Conservation (phyloP, 1,140 invertebrate genomes). For the Leptinotarsa lineolata region DNA sequence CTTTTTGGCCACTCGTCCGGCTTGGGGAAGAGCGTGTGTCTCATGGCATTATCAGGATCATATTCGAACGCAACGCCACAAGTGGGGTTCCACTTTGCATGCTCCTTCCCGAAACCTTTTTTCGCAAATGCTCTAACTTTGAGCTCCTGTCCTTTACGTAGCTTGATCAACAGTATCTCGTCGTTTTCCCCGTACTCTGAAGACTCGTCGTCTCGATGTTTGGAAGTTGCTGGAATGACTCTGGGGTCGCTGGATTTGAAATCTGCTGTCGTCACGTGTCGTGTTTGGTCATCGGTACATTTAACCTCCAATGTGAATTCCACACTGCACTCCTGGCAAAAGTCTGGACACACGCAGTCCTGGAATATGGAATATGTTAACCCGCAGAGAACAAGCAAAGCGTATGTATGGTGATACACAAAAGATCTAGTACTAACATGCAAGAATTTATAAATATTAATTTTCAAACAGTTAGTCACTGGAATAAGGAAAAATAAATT, state of each 20-base stretch:
- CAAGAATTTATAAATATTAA: no score
- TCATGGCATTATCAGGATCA: slow-evolving; percentile 97
- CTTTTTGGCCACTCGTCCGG: slow-evolving; percentile 99
- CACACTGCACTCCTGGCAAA: slow-evolving; percentile 96
- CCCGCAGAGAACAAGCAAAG: not conserved
- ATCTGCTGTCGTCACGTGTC: slow-evolving; percentile 96
- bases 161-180: slow-evolving; percentile 97
- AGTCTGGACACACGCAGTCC: slow-evolving; percentile 96
- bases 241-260: slow-evolving; percentile 88
- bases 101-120: slow-evolving; percentile 97
- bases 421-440: no score
- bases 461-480: no score
- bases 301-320: slow-evolving; percentile 97
- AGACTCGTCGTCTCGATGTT: slow-evolving; percentile 87
- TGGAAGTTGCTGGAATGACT: slow-evolving; percentile 90
- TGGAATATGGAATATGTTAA: slow-evolving; percentile 51
- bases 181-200: slow-evolving; percentile 92
- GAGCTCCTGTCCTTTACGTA: slow-evolving; percentile 96
- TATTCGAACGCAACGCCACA: slow-evolving; percentile 98
- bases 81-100: slow-evolving; percentile 99
- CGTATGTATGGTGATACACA: no score
- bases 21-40: slow-evolving; percentile 95
- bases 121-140: slow-evolving; percentile 96
- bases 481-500: no score
- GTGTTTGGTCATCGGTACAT: slow-evolving; percentile 89